Evolutionary conservation across 2,113 vertebrate genomes (phyloP).

Genomic region (Myrmecobius fasciatus): DNA sequence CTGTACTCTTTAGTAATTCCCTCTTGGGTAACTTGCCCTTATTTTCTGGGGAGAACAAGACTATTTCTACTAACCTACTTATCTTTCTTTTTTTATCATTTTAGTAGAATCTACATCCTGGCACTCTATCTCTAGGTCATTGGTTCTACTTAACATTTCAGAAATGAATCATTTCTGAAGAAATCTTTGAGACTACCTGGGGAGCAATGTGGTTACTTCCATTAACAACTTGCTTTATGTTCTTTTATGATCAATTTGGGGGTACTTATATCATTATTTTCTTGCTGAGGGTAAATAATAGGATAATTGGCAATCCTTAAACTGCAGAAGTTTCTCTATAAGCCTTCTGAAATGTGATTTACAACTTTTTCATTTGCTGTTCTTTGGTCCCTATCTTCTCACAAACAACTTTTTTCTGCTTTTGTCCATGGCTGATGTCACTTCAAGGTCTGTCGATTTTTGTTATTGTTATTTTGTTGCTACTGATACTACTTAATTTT

Average conservation of each 20-base stretch:
- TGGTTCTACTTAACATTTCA: not conserved
- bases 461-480: not conserved
- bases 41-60: not conserved
- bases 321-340: not conserved
- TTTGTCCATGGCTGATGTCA: not conserved
- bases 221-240: not conserved
- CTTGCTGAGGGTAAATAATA: not conserved
- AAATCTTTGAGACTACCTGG: not conserved
- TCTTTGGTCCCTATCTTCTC: not conserved
- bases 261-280: not conserved
- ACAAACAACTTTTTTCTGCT: not conserved
- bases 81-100: not conserved
- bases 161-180: not conserved
- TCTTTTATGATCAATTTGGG: not conserved
- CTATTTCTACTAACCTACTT: not conserved
- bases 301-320: not conserved
- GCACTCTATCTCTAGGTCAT: not conserved
- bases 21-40: not conserved
- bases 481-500: not conserved
- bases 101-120: not conserved
- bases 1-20: not conserved
- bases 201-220: not conserved
- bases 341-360: not conserved
- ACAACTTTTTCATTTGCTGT: not conserved
- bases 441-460: not conserved